Evolutionary conservation across 2,113 vertebrate genomes (phyloP).

Genomic region (Pogonocichla stellata): DNA sequence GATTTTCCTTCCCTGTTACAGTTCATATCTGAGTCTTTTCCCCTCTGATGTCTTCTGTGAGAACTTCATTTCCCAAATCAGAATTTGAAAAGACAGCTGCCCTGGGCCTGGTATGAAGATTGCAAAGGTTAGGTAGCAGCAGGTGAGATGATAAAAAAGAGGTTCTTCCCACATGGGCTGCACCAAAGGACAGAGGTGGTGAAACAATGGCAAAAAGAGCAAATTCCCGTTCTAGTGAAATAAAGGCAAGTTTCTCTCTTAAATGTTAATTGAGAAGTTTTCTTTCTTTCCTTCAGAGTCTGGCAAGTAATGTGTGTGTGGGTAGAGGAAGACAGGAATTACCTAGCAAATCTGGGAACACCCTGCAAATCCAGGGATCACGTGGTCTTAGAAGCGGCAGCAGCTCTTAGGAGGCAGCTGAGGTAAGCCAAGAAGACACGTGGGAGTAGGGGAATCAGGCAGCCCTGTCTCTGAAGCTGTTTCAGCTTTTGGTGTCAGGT

Average conservation of each 20-base stretch:
- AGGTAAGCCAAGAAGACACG: background rate
- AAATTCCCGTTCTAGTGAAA: background rate
- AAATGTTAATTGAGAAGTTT: constrained; percentile 39
- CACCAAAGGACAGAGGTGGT: background rate
- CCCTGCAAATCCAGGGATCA: background rate
- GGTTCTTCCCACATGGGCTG: background rate
- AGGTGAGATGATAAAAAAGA: background rate
- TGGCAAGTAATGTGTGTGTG: background rate
- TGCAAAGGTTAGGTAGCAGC: background rate
- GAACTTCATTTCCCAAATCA: background rate
- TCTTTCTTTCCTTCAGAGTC: background rate
- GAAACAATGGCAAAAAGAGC: background rate
- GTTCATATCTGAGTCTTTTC: background rate
- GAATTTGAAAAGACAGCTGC: background rate
- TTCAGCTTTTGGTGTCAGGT: background rate
- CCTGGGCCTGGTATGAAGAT: background rate
- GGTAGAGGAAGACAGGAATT: constrained; percentile 7
- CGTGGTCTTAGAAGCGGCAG: background rate
- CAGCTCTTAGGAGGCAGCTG: background rate
- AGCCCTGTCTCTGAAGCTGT: background rate
- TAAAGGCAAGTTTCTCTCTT: background rate
- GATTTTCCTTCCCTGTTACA: background rate
- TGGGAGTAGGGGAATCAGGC: background rate
- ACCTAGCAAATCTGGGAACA: constrained; percentile 12
- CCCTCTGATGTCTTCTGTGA: background rate